A percentile compares a stretch with the other conserved stretches of the same genome.
These are phyloP conservation scores for Resseliella maxima DNA, from an alignment of 2,888 invertebrate genomes.

Conservation along the genomic window DNA sequence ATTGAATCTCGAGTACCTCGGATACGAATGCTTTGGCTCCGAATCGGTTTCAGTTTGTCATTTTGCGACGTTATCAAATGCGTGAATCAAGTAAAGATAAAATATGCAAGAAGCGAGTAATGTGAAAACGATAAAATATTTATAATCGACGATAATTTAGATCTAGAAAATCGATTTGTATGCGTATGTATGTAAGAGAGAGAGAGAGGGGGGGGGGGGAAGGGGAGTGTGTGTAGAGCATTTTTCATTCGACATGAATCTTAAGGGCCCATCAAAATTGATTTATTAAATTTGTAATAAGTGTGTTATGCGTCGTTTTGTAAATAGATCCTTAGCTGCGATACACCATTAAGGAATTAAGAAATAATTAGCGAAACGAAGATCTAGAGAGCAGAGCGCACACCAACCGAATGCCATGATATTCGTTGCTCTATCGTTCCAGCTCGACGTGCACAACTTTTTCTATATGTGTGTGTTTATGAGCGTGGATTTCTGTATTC, in stretches of 20 bases:
- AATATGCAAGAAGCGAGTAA: neutral
- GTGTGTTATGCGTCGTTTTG: neutral
- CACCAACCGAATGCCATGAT: neutral
- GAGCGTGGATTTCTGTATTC: neutral
- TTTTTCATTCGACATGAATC: neutral
- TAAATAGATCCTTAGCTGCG: conserved; percentile 29
- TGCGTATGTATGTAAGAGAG: too few relatives aligned
- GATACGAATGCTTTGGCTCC: neutral
- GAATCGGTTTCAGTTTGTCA: neutral
- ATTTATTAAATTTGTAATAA: conserved; percentile 31
- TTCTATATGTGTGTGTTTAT: neutral
- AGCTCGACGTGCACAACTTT: neutral
- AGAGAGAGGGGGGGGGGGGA: neutral
- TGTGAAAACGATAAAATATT: conserved; percentile 19
- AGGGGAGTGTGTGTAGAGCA: neutral
- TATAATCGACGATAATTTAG: conserved; percentile 44
- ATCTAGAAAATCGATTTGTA: neutral
- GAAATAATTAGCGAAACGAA: conserved; percentile 24
- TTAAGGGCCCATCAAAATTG: conserved; percentile 27
- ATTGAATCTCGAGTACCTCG: too few relatives aligned
- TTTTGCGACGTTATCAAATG: neutral
- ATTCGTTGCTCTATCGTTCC: neutral
- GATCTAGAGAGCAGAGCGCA: neutral
- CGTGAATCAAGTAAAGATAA: neutral
- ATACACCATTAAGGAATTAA: conserved; percentile 32